Conservation (phyloP, 37 sponge, comb jelly and placozoan species). For the Agelas oroides region DNA sequence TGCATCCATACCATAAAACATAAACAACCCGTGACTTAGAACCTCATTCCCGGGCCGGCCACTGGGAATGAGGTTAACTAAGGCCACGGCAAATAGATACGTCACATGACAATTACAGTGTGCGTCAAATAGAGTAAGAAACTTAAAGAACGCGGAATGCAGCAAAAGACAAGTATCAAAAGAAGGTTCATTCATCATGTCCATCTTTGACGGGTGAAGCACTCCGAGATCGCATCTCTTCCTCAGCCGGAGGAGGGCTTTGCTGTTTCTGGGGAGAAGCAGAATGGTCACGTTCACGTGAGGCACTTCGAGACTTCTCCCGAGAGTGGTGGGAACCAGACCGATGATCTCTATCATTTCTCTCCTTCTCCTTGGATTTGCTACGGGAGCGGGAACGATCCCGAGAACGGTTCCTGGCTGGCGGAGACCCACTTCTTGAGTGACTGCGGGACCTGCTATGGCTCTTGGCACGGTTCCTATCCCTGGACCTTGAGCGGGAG, state of each 20-base stretch:
- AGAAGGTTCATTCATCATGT: constrained; percentile 31
- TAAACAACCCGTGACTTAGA: no score
- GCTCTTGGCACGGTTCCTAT: constrained; percentile 11
- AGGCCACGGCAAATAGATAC: no score
- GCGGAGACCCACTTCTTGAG: constrained; percentile 6
- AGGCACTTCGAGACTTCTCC: no score
- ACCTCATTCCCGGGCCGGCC: no score
- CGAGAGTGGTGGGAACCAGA: background rate
- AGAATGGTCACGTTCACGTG: background rate
- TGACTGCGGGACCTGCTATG: constrained; percentile 32
- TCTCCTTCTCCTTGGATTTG: constrained; percentile 17
- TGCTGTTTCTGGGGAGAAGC: constrained; percentile 10
- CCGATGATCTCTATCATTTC: background rate
- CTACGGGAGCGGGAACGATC: constrained; percentile 17
- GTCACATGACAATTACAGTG: no score
- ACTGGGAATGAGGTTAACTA: no score
- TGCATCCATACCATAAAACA: no score
- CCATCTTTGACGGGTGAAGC: constrained; percentile 49
- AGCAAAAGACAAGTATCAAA: background rate
- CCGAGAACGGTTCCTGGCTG: constrained; percentile 16
- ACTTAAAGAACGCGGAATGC: no score
- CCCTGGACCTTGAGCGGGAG: constrained; percentile 14
- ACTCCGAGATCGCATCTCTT: constrained; percentile 36
- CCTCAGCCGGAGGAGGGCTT: constrained; percentile 21
- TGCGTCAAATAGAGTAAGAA: no score